Evolutionary conservation across 2,888 invertebrate genomes (phyloP), one percentile per base, ranked within the genome.

Genomic region (Epirrhoe alternata): DNA sequence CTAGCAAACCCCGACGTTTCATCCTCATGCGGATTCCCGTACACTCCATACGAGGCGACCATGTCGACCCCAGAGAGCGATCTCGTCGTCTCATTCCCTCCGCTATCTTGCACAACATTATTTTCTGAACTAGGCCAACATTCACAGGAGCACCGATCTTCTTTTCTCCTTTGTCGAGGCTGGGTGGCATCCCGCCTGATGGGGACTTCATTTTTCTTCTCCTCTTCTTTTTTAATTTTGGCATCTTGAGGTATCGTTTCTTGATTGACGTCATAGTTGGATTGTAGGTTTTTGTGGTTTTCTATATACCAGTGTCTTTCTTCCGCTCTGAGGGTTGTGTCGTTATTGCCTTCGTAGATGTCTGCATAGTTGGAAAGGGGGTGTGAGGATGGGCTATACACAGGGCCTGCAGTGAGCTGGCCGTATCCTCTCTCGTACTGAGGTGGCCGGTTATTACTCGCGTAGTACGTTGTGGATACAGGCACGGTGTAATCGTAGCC

Each of bases 251-350:
- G 84, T 72, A 88, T 76, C 70, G 83, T 78, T 62, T 92, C 92
- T 68, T 86, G 83, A 64, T 81, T 88, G 66, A 86, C 78, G 66
- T 88, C 89, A 78, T 87, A 90, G 74, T 71, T 88, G 0, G 90
- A 85, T 75, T 92, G 91, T 73, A 93, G 75, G 71, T 86, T 93
- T 77, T 93, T 93, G 74, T 93, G 94, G 69, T 93, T 93, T 73
- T 94, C 94, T 88, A 93, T 89, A 70, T 94, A 94, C 94, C 94
- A 94, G 70, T 94, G 91, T 66, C 92, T 84, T 72, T 94, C 94
- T 74, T 94, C 94, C 0, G 93, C 94, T 76, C 94, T 80, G 33
- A 94, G 89, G 35, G 94, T 94, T 24, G 92, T 94, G 68, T 94
- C 94, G 77, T 93, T 94, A 77, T 93, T 94, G 35, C 94, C 94